Base-by-base conservation (phyloP, 2,888 invertebrate species). In the Meiosimyza decipiens region DNA sequence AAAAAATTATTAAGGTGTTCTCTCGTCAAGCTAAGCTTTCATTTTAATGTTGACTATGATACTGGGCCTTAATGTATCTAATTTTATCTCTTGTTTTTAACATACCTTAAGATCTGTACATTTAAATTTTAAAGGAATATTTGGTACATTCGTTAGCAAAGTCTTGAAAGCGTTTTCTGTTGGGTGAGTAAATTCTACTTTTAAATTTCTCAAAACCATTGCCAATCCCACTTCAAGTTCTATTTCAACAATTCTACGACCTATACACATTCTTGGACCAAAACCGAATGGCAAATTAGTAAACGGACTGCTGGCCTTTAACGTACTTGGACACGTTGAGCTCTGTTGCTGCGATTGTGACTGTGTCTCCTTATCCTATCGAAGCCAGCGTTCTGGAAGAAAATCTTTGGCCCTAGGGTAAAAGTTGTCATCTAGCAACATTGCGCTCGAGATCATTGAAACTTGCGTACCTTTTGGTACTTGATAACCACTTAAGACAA, bases 201-300 rank as follows among this genome's bases (percentile, higher is more conserved):
- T 28, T 50, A 85, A 87, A 68, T 85, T 83, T 50, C 83, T 78
- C 7, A 87, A 71, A 12, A 79, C 64, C n/a, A 77, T 75, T 0
- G 79, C 77, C 13, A 79, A 55, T 1, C 76, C 76, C 16, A 87
- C 85, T 83, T 90, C 90, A 69, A 92, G 88, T 84, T 92, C 93
- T 75, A 93, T 86, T 80, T 92, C 92, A 0, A 93, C 93, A 76
- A 94, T 90, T 80, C 93, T 87, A 80, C 91, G 88, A 3, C 93
- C 93, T 75, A 92, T 89, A 81, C 92, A 92, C 71, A 89, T 89
- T 74, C 92, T 88, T 0, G 91, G 88, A 0, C 92, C 92, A 80
- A 90, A 91, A 2, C 92, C 92, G 82, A 92, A 92, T 0, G 92
- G 92, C 73, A 91, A 83, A 73, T 79, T 79, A 47, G 76, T 22